Evolutionary conservation across 2,113 vertebrate genomes (phyloP).

Genomic region (Barbus barbus): DNA sequence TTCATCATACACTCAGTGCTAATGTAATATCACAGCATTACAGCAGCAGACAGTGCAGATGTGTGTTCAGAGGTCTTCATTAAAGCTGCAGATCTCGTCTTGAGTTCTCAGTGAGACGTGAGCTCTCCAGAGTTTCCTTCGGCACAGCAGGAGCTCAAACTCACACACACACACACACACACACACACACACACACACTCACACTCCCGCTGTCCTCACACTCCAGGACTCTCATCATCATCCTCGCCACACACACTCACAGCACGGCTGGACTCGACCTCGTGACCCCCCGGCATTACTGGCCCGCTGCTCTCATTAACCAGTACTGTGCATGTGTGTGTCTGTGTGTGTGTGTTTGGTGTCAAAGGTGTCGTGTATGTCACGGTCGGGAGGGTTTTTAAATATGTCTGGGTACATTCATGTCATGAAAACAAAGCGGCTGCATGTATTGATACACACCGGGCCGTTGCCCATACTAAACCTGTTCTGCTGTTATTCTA

Average conservation of each 20-base stretch:
- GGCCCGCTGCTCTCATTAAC: constrained; percentile 58
- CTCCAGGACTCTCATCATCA: neutral
- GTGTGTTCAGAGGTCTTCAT: constrained; percentile 7
- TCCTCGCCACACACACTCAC: neutral
- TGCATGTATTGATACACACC: neutral
- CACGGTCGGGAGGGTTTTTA: neutral
- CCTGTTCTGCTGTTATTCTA: neutral
- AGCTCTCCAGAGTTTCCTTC: neutral
- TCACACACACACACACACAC: neutral
- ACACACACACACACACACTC: neutral
- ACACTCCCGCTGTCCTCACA: neutral
- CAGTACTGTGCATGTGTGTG: constrained; percentile 44
- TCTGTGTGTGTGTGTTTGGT: constrained; percentile 22
- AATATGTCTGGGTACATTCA: neutral
- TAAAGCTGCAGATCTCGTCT: constrained; percentile 7
- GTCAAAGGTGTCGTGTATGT: constrained; percentile 14
- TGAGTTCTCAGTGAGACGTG: neutral
- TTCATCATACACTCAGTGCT: constrained; percentile 8
- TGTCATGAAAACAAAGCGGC: neutral
- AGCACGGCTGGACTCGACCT: constrained; percentile 31
- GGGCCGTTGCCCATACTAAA: neutral
- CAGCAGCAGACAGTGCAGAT: neutral
- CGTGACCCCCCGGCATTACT: constrained; percentile 46
- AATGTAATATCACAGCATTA: neutral
- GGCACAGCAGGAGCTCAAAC: constrained; percentile 26